Evolutionary conservation across 2,797 vertebrate species (phyloP).

Genomic region (Meriones psammophilus): DNA sequence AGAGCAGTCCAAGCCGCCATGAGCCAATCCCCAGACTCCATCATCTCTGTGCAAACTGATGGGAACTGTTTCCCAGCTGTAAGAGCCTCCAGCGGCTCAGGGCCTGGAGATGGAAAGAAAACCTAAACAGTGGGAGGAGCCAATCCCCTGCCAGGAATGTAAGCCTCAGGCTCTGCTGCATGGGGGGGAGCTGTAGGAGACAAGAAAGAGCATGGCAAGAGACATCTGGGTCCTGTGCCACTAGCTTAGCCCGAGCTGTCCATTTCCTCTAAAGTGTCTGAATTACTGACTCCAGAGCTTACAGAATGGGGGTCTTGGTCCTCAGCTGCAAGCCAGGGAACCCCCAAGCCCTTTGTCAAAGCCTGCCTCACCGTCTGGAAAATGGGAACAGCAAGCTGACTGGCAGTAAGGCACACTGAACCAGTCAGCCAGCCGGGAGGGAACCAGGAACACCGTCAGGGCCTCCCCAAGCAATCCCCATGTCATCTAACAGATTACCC

Average conservation of each 20-base stretch:
- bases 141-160: not conserved
- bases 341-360: not conserved
- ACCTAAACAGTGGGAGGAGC: not conserved
- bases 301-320: not conserved
- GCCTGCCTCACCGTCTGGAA: not conserved
- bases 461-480: not conserved
- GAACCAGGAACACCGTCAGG: not conserved
- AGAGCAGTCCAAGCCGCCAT: not conserved
- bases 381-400: not conserved
- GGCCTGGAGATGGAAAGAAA: conserved; percentile 27
- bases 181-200: accelerated
- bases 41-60: not conserved
- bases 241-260: not conserved
- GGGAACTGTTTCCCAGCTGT: conserved; percentile 20
- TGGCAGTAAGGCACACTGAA: not conserved
- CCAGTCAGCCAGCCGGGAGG: not conserved
- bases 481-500: accelerated
- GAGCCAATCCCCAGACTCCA: not conserved
- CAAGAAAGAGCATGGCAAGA: not conserved
- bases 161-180: not conserved
- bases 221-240: not conserved
- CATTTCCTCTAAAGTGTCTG: not conserved
- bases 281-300: not conserved
- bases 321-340: not conserved
- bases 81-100: not conserved